Conservation (phyloP, 1,140 invertebrate species). For the Popillia japonica region DNA sequence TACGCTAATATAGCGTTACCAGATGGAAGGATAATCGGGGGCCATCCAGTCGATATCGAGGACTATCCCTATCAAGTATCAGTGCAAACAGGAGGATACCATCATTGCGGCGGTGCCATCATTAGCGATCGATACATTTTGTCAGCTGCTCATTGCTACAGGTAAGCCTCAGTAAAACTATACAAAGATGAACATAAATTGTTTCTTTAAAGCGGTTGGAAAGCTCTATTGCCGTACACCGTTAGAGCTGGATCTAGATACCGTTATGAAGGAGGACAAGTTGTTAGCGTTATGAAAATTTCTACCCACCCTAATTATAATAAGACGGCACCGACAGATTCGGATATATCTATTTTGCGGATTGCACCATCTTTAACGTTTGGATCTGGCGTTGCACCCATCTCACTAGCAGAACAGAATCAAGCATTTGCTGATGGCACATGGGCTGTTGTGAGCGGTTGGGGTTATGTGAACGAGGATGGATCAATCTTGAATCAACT, state of each 20-base stretch:
- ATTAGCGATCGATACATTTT: conserved; percentile 34
- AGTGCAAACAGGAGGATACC: conserved; percentile 51
- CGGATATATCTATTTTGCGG: conserved; percentile 67
- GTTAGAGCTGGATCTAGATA: background rate
- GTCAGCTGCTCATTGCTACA: conserved; percentile 45
- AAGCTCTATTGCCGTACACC: background rate
- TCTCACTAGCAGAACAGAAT: conserved; percentile 37
- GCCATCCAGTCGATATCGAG: conserved; percentile 61
- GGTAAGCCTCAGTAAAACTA: background rate
- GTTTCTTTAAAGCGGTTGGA: no score
- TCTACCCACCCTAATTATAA: background rate
- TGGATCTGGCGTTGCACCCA: conserved; percentile 46
- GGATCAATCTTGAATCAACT: no score
- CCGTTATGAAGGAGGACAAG: background rate
- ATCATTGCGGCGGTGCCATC: conserved; percentile 45
- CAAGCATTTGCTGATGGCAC: conserved; percentile 43
- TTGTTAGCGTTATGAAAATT: background rate
- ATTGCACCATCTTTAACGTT: conserved; percentile 54
- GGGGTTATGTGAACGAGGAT: conserved; percentile 51
- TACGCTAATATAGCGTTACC: background rate
- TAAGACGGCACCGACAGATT: no score
- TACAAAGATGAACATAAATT: background rate
- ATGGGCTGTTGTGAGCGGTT: conserved; percentile 54
- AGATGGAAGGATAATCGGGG: conserved; percentile 64
- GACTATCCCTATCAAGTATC: conserved; percentile 67